Base-by-base conservation (phyloP, 2,888 invertebrate genomes). In the Drosophila parthenogenetica region DNA sequence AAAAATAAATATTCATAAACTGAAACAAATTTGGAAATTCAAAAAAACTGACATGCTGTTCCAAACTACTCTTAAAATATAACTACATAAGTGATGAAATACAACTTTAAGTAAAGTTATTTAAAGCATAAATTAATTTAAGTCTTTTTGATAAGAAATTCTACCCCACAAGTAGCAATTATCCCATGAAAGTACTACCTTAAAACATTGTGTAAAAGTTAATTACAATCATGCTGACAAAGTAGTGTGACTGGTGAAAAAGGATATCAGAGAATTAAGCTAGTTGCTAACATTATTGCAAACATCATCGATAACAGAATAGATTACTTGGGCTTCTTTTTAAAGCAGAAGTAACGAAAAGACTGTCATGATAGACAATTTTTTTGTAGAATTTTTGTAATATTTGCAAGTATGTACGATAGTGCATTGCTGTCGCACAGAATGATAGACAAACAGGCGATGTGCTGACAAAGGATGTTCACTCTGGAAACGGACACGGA, bases 391-490 rank as follows among this genome's bases (percentile, higher is more conserved):
- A 43, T 66, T 67, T 69, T 76, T 67, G 49, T 72, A 54, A 72
- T 80, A 81, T 81, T 87, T 83, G 81, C 74, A 83, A 84, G 70
- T 71, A 69, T 59, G 67, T 63, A 69, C 57, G 67, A 57, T 22
- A 43, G 48, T 46, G 58, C 64, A 63, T 54, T 69, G 71, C 69
- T 73, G 70, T 71, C 67, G 55, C 61, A 42, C 17, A 32, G 68
- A 79, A 68, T 81, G 79, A 86, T 87, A 75, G 87, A 87, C 79
- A 83, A 86, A 86, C 89, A 83, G 77, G 73, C 77, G 63, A 77
- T 85, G 67, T 78, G 83, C 83, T 86, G 89, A 84, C 89, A 86
- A 85, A 88, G 86, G 80, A 82, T 83, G 70, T 69, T 65, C 64
- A 39, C 42, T 32, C n/a, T 60, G 68, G 43, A 73, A 69, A 78